Percentiles rank a stretch among this genome's conserved stretches.
Conservation (phyloP, 2,797 vertebrate species). For the Rhinophrynus dorsalis region DNA sequence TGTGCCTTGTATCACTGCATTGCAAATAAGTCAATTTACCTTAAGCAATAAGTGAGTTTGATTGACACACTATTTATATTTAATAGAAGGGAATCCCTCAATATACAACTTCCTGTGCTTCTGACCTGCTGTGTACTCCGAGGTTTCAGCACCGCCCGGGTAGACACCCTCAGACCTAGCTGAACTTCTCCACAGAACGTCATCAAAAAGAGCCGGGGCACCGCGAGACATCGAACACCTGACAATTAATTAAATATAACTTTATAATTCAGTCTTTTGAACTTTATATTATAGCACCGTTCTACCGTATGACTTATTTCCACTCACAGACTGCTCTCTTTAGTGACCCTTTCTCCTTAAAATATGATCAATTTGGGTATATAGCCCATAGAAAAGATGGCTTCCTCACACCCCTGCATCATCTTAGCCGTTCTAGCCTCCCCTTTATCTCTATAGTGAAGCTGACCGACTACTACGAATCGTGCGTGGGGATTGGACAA, state of each 20-base stretch:
- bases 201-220: neutral
- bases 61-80: no score
- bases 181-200: neutral
- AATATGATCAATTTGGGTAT: neutral
- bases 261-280: no score
- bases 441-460: neutral
- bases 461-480: neutral
- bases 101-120: constrained; percentile 18
- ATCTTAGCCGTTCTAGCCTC: no score
- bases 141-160: constrained; percentile 4
- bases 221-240: no score
- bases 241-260: no score
- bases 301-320: neutral
- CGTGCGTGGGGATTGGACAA: neutral
- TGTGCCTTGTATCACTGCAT: no score
- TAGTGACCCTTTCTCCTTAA: no score
- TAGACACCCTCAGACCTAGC: constrained; percentile 9
- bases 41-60: no score
- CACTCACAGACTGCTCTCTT: no score
- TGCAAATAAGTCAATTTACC: no score
- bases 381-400: constrained; percentile 26
- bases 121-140: constrained; percentile 28
- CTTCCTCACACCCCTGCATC: neutral
- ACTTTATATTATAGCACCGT: no score
- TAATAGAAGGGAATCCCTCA: neutral